A percentile compares a stretch with the other conserved stretches of the same genome.
Conservation (phyloP, 2,888 invertebrate species). For the Apamea anceps region DNA sequence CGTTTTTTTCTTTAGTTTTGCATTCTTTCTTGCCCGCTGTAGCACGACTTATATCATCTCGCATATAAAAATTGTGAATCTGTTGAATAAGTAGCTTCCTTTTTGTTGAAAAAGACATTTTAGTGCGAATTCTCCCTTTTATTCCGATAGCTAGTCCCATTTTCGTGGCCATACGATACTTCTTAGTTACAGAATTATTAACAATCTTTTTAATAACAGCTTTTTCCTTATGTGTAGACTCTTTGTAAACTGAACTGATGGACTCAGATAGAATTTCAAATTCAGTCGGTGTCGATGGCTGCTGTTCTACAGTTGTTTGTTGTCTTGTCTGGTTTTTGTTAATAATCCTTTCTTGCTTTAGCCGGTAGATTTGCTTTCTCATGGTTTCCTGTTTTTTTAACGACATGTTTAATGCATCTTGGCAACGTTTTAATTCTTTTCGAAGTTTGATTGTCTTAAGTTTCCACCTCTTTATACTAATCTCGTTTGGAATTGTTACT, state of each 20-base stretch:
- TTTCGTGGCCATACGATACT: conserved; percentile 33
- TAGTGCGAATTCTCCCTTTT: conserved; percentile 33
- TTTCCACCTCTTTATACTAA: conserved; percentile 31
- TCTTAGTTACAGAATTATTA: conserved; percentile 33
- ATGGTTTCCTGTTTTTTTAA: conserved; percentile 35
- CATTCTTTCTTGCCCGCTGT: conserved; percentile 13
- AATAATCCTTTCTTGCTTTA: conserved; percentile 33
- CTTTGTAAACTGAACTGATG: not conserved
- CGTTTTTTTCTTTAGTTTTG: conserved; percentile 12
- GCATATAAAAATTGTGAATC: conserved; percentile 27
- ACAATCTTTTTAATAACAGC: conserved; percentile 27
- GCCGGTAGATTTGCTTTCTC: conserved; percentile 44
- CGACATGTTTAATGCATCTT: conserved; percentile 34
- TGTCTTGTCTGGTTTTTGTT: conserved; percentile 20
- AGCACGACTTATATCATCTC: conserved; percentile 16
- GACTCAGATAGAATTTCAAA: conserved; percentile 20
- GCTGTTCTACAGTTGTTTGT: conserved; percentile 17
- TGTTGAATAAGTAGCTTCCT: conserved; percentile 34
- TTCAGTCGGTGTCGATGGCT: conserved; percentile 23
- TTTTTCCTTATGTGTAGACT: conserved; percentile 29
- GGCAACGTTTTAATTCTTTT: conserved; percentile 43
- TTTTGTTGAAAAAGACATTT: conserved; percentile 35
- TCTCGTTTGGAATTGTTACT: conserved; percentile 22
- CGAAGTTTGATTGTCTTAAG: conserved; percentile 38
- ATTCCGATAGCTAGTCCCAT: conserved; percentile 32